phyloP scores from a whole-genome alignment of 2,113 vertebrate genomes.

The Channa argus region DNA sequence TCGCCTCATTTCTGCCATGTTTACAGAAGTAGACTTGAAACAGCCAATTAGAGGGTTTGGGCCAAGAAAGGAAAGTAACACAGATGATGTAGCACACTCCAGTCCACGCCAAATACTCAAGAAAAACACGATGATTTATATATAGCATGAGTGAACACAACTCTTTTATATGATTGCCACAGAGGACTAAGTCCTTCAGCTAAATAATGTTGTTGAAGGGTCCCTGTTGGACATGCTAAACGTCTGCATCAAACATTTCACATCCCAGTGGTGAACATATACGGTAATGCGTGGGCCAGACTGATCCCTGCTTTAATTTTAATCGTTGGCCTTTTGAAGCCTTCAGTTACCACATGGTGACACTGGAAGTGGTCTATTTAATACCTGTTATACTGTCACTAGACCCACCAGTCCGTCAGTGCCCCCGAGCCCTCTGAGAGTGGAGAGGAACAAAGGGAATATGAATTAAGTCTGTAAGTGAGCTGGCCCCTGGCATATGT shows the following conservation, averaged over 20 bases:
- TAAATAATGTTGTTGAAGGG: constrained; percentile 36
- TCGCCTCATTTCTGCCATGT: constrained; percentile 56
- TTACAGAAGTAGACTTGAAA: constrained; percentile 66
- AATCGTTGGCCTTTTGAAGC: constrained; percentile 74
- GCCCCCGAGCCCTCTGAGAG: constrained; percentile 58
- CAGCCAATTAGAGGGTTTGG: constrained; percentile 50
- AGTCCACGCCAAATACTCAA: constrained; percentile 21
- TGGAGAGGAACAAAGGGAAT: constrained; percentile 75
- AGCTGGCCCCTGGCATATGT: constrained; percentile 64
- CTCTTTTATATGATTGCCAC: constrained; percentile 28
- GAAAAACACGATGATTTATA: constrained; percentile 52
- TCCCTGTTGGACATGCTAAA: constrained; percentile 47
- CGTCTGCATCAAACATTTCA: constrained; percentile 54
- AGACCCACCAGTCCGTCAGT: constrained; percentile 46
- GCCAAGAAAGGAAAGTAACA: constrained; percentile 27
- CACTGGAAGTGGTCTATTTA: constrained; percentile 70
- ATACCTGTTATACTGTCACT: constrained; percentile 74
- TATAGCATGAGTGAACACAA: constrained; percentile 11
- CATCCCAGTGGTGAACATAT: constrained; percentile 37
- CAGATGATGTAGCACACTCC: constrained; percentile 39
- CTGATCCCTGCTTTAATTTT: constrained; percentile 71
- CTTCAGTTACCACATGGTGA: constrained; percentile 65
- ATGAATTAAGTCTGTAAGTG: constrained; percentile 71
- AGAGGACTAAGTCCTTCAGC: constrained; percentile 27
- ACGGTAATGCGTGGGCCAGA: constrained; percentile 31